Evolutionary conservation across 2,888 invertebrate genomes (phyloP).

Genomic region (Tethea ocularis): DNA sequence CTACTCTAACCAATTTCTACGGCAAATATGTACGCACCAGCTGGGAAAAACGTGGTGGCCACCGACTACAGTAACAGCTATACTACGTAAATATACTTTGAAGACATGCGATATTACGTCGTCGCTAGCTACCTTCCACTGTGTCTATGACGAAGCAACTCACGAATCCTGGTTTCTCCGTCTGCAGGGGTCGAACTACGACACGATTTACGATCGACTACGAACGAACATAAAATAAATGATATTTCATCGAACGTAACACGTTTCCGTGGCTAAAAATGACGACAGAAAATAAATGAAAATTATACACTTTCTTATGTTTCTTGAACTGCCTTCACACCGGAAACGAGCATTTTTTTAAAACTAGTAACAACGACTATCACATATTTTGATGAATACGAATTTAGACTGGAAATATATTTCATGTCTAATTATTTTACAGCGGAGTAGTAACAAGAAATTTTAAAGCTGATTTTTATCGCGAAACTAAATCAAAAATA

Average conservation of each 20-base stretch:
- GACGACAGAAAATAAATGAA: slow-evolving; percentile 83
- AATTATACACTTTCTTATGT: slow-evolving; percentile 79
- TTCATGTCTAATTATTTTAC: slow-evolving; percentile 63
- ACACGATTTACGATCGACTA: slow-evolving; percentile 54
- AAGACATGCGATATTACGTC: slow-evolving; percentile 73
- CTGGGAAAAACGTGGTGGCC: slow-evolving; percentile 82
- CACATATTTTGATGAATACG: slow-evolving; percentile 49
- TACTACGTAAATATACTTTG: slow-evolving; percentile 70
- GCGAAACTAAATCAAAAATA: slow-evolving; percentile 40
- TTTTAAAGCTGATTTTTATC: slow-evolving; percentile 38
- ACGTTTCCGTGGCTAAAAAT: slow-evolving; percentile 72
- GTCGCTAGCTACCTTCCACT: slow-evolving; percentile 70
- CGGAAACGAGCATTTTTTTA: slow-evolving; percentile 74
- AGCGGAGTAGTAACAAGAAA: slow-evolving; percentile 43
- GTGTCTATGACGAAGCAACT: slow-evolving; percentile 74
- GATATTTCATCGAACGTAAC: slow-evolving; percentile 66
- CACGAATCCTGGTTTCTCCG: slow-evolving; percentile 53
- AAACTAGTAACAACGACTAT: slow-evolving; percentile 58
- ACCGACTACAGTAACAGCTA: slow-evolving; percentile 49
- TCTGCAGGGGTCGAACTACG: slow-evolving; percentile 52
- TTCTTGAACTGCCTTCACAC: slow-evolving; percentile 79
- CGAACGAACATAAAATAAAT: slow-evolving; percentile 69
- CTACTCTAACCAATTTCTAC: slow-evolving; percentile 65
- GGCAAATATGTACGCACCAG: slow-evolving; percentile 76
- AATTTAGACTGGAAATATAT: slow-evolving; percentile 56